Base-by-base conservation (phyloP, 2,113 vertebrate species). In the Columbina picui region DNA sequence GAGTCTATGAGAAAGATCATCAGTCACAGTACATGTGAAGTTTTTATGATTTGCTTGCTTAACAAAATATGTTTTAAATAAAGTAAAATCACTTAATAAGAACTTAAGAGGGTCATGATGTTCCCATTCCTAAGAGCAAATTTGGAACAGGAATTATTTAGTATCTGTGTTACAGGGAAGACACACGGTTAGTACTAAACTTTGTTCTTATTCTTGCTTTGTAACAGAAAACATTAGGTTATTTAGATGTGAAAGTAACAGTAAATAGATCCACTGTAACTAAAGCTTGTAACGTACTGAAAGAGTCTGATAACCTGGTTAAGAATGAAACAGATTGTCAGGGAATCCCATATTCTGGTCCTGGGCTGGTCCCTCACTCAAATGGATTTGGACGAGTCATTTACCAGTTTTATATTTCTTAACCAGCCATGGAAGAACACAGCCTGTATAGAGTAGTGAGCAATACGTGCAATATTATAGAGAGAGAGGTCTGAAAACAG, bases 1-100 rank as follows among this genome's bases (percentile, higher is more conserved):
- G 89, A 55, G 74, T 77, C 96, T 52, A 82, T 53, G 67, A 84
- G 95, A 97, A 98, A 98, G 98, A 98, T 97, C 96, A 98, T 98
- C 98, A 97, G 89, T 98, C 98, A 97, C 8, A 0, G 53, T 56
- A 18, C 14, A 45, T 27, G 71, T 67, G 92, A 95, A 55, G 71
- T 76, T 88, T 96, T 97, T 94, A 89, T 95, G 93, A 90, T 97
- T 95, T 96, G 95, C 96, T 97, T 96, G 79, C 97, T 97, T 97
- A 96, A 98, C 95, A 96, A 97, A 97, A 95, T 59, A 29, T 39
- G 71, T 92, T 93, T 95, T 89, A 90, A 85, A 86, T 94, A 50
- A 94, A 84, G 68, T 59, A 77, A 79, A 95, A 82, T 41, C 79
- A 45, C 50, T 47, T 73, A 82, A 79, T 93, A 91, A 75, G 84